Evolutionary conservation across 2,888 invertebrate species (phyloP).

Genomic region (Nasonia oneida): DNA sequence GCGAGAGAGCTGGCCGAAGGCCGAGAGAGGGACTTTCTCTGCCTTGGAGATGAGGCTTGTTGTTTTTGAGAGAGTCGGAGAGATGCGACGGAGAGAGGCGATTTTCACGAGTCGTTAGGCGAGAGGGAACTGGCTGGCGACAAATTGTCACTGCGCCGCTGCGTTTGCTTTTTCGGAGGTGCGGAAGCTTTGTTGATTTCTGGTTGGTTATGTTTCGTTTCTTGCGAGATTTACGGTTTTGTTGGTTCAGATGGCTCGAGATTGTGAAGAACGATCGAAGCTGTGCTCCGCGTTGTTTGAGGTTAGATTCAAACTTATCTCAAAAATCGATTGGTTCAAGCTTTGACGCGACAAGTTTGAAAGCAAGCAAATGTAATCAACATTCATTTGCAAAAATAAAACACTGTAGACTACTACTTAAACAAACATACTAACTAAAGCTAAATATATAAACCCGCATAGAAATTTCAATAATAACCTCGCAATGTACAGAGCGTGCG

Average conservation of each 20-base stretch:
- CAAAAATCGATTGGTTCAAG: no score
- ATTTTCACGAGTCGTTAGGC: conserved; percentile 37
- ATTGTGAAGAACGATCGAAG: no score
- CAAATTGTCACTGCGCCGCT: neutral
- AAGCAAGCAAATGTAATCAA: no score
- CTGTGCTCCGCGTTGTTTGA: no score
- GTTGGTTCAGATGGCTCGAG: no score
- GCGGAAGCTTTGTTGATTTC: no score
- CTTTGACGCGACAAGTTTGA: no score
- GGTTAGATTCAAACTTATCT: no score
- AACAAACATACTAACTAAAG: neutral
- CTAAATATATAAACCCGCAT: neutral
- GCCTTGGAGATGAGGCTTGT: neutral
- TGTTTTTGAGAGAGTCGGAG: neutral
- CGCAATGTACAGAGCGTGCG: neutral
- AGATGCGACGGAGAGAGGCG: neutral
- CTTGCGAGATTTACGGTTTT: no score
- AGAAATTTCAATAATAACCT: neutral
- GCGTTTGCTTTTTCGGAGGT: no score
- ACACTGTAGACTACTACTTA: neutral
- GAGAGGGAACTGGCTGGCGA: conserved; percentile 3
- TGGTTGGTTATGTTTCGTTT: neutral
- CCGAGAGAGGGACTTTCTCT: conserved; percentile 27
- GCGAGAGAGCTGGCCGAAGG: conserved; percentile 4
- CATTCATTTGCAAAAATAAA: no score